Conservation (phyloP, 2,797 vertebrate genomes). For the Danionella dracula region DNA sequence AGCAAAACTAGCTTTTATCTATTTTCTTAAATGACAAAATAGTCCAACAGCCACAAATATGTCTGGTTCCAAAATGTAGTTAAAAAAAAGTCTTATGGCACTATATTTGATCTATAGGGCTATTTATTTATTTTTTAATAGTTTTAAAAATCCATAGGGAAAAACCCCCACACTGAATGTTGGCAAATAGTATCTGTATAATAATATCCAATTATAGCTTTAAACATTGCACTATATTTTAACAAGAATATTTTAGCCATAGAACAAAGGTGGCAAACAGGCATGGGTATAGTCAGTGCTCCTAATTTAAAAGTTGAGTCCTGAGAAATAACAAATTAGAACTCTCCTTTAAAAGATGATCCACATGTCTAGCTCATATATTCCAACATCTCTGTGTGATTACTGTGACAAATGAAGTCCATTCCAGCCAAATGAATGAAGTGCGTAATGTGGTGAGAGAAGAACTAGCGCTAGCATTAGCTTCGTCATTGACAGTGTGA, state of each 20-base stretch:
- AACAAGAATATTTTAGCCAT: neutral
- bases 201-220: neutral
- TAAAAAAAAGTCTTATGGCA: too few relatives aligned
- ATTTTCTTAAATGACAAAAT: too few relatives aligned
- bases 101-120: too few relatives aligned
- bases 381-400: conserved; percentile 23
- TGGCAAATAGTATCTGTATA: too few relatives aligned
- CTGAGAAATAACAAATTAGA: conserved; percentile 27
- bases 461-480: conserved; percentile 7
- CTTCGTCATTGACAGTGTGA: conserved; percentile 37
- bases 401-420: conserved; percentile 34
- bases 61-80: too few relatives aligned
- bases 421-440: conserved; percentile 25
- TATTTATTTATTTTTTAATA: too few relatives aligned
- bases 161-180: too few relatives aligned
- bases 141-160: too few relatives aligned
- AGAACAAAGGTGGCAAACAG: neutral
- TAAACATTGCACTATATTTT: neutral
- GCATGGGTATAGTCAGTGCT: neutral
- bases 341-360: conserved; percentile 15
- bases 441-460: conserved; percentile 26
- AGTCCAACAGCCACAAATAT: too few relatives aligned
- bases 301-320: neutral
- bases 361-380: neutral
- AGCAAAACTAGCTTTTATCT: too few relatives aligned